Evolutionary conservation across 2,113 vertebrate species (phyloP).

Genomic region (Cranoglanis bouderius): DNA sequence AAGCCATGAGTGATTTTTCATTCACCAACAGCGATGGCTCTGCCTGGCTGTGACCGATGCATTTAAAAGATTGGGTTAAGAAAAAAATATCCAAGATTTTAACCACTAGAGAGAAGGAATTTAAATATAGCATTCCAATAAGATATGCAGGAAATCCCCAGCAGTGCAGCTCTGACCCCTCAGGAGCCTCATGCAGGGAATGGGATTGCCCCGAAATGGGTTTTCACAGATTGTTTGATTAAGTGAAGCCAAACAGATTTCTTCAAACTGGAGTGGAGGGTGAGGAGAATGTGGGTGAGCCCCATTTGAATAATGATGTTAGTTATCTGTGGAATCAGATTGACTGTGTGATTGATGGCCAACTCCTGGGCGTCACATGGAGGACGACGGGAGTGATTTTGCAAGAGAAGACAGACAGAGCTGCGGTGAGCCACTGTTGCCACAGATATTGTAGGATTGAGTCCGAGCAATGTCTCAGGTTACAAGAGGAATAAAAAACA

Average conservation of each 20-base stretch:
- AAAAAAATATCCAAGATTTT: slow-evolving; percentile 12
- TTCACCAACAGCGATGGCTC: neutral
- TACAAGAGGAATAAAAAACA: neutral
- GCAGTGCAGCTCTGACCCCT: slow-evolving; percentile 40
- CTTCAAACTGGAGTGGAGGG: slow-evolving; percentile 39
- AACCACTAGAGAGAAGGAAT: slow-evolving; percentile 28
- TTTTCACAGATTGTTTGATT: slow-evolving; percentile 63
- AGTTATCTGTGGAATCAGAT: slow-evolving; percentile 63
- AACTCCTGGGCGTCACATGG: slow-evolving; percentile 37
- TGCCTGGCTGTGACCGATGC: slow-evolving; percentile 22
- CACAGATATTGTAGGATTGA: slow-evolving; percentile 34
- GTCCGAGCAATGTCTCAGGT: neutral
- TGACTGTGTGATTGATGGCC: slow-evolving; percentile 60
- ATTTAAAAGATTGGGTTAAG: slow-evolving; percentile 12
- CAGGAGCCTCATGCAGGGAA: slow-evolving; percentile 50
- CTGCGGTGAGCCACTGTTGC: slow-evolving; percentile 43
- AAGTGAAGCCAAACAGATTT: slow-evolving; percentile 54
- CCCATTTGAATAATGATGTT: slow-evolving; percentile 65
- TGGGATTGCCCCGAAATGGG: slow-evolving; percentile 59
- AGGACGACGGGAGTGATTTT: slow-evolving; percentile 52
- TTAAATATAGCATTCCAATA: slow-evolving; percentile 51
- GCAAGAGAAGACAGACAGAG: slow-evolving; percentile 48
- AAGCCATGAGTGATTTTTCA: neutral
- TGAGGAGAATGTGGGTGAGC: slow-evolving; percentile 2
- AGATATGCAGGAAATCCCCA: slow-evolving; percentile 22